Percentiles rank a stretch among this genome's conserved stretches.
Evolutionary conservation across 2,113 vertebrate genomes (phyloP).

Genomic region (Struthio camelus): DNA sequence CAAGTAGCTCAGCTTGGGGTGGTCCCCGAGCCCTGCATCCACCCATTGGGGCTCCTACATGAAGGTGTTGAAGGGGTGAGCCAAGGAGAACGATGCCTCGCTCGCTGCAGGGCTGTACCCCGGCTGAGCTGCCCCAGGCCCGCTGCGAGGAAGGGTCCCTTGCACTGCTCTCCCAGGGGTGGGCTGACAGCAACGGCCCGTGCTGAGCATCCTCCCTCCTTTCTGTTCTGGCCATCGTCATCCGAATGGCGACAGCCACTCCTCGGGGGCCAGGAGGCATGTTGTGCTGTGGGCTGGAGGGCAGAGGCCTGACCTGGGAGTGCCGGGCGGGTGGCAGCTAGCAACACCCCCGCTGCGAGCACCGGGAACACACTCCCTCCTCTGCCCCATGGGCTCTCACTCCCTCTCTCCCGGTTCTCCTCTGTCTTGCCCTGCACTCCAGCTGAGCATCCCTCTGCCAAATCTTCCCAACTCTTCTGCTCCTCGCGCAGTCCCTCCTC

Average conservation of each 20-base stretch:
- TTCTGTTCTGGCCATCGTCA: conserved; percentile 31
- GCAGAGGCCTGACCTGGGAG: background rate
- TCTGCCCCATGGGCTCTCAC: background rate
- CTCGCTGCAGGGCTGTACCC: background rate
- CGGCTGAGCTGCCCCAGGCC: too few species aligned
- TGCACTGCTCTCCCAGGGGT: background rate
- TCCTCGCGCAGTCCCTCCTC: background rate
- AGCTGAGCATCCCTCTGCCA: background rate
- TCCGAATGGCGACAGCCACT: rapidly evolving
- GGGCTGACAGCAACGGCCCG: background rate
- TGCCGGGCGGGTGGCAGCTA: background rate
- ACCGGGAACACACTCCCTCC: conserved; percentile 22
- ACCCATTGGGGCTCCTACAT: background rate
- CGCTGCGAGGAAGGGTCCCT: too few species aligned
- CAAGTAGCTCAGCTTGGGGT: background rate
- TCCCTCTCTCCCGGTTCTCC: background rate
- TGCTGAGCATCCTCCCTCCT: conserved; percentile 6
- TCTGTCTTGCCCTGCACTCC: conserved; percentile 12
- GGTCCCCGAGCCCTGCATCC: background rate
- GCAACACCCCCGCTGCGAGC: background rate
- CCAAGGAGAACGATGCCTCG: background rate
- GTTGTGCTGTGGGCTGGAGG: background rate
- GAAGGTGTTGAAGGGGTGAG: background rate
- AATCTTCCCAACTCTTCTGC: background rate
- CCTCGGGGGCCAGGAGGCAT: background rate